Conservation (phyloP, 1,140 invertebrate species). For the Drosophila sp. region DNA sequence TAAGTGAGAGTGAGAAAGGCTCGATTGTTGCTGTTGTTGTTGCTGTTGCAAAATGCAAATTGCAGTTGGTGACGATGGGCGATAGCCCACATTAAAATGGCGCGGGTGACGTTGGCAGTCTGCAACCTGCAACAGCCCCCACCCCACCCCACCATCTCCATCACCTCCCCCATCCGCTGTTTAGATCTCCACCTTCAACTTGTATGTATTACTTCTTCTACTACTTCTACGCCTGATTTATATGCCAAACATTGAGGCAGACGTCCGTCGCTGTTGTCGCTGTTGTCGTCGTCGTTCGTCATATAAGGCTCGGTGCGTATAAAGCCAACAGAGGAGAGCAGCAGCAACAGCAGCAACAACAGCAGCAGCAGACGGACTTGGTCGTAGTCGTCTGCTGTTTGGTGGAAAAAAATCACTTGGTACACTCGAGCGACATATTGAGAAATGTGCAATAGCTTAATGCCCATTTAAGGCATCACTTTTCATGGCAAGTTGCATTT, state of each 20-base stretch:
- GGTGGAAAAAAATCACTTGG: conserved; percentile 73
- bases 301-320: conserved; percentile 79
- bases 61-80: conserved; percentile 32
- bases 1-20: background rate
- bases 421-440: conserved; percentile 81
- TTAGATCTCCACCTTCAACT: background rate
- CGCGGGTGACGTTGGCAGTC: conserved; percentile 38
- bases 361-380: conserved; percentile 14
- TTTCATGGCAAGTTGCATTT: conserved; percentile 83
- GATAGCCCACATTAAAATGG: conserved; percentile 47
- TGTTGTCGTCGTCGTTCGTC: conserved; percentile 66
- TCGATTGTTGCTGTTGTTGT: conserved; percentile 13
- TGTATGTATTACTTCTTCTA: conserved; percentile 1
- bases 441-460: conserved; percentile 83
- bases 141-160: conserved; percentile 21
- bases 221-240: conserved; percentile 54
- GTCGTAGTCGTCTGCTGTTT: conserved; percentile 13
- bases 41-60: conserved; percentile 48
- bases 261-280: conserved; percentile 16
- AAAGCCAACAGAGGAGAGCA: conserved; percentile 59
- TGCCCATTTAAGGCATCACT: conserved; percentile 80
- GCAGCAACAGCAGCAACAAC: conserved; percentile 18
- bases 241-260: conserved; percentile 64
- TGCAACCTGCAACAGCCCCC: conserved; percentile 3
- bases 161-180: background rate